These are phyloP conservation scores for Smittia aterrima DNA, from an alignment of 2,888 invertebrate genomes.

Conservation along the genomic window DNA sequence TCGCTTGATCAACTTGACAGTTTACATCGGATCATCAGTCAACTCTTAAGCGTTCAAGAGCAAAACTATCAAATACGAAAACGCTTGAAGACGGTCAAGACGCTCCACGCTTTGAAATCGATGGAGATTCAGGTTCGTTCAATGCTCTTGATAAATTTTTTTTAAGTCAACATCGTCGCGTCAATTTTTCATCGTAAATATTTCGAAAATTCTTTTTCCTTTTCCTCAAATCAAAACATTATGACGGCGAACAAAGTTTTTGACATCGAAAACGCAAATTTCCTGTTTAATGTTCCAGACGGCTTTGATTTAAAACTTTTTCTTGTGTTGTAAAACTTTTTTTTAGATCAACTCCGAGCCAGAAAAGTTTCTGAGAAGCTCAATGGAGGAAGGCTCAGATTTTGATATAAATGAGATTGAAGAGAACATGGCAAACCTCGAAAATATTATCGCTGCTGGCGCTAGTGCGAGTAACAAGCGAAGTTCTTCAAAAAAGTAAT, in stretches of 20 bases:
- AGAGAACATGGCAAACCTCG: constrained; percentile 62
- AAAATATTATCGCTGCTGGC: constrained; percentile 61
- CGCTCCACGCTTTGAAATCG: constrained; percentile 64
- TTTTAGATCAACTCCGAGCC: constrained; percentile 48
- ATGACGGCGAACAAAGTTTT: background rate
- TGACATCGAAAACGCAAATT: background rate
- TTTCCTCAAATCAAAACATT: background rate
- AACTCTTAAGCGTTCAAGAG: constrained; percentile 68
- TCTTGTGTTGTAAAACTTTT: background rate
- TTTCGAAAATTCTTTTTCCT: too few species aligned
- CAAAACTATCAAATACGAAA: constrained; percentile 68
- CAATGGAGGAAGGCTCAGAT: constrained; percentile 54
- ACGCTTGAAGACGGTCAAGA: constrained; percentile 69
- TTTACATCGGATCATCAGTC: constrained; percentile 72
- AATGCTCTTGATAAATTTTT: background rate
- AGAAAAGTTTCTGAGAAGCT: constrained; percentile 53
- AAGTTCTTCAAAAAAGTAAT: constrained; percentile 53
- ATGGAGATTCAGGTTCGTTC: constrained; percentile 56
- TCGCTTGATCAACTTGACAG: constrained; percentile 78
- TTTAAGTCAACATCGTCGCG: background rate
- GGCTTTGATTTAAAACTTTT: background rate
- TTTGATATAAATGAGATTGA: constrained; percentile 64
- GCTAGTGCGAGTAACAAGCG: constrained; percentile 57
- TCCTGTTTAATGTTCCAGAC: constrained; percentile 2
- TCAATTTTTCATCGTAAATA: background rate